Percentiles rank a stretch among this genome's conserved stretches.
phyloP scores from a whole-genome alignment of 2,797 vertebrate genomes.

The Apodemus agrarius region DNA sequence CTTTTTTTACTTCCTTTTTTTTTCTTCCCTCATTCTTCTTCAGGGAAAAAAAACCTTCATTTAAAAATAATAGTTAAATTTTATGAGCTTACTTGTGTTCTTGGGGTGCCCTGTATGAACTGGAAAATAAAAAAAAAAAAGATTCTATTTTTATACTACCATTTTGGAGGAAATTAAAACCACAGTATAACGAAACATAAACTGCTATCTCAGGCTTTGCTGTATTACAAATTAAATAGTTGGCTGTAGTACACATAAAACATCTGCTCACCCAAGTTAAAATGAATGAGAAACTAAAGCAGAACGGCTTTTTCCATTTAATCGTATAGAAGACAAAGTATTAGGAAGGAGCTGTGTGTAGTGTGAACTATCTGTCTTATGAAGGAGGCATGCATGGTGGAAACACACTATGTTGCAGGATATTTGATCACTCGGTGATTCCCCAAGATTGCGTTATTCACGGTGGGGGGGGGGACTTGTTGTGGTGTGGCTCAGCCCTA shows the following conservation, averaged over 20 bases:
- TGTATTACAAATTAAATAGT: slow-evolving; percentile 73
- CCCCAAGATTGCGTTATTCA: not conserved
- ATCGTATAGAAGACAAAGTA: slow-evolving; percentile 55
- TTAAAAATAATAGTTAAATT: slow-evolving; percentile 55
- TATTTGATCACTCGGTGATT: not conserved
- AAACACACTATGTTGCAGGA: not conserved
- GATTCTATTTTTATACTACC: slow-evolving; percentile 61
- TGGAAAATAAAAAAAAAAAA: slow-evolving; percentile 65
- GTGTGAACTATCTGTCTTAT: not conserved
- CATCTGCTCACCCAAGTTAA: slow-evolving; percentile 75
- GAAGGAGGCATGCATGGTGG: not conserved
- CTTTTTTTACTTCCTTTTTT: not conserved
- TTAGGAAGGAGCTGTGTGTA: slow-evolving; percentile 25
- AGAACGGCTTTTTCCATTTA: slow-evolving; percentile 61
- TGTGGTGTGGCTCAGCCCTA: not conserved
- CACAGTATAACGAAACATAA: slow-evolving; percentile 44
- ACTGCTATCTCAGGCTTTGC: slow-evolving; percentile 61
- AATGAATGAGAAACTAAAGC: slow-evolving; percentile 65
- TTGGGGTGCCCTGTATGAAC: slow-evolving; percentile 8
- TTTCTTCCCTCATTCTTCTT: not conserved
- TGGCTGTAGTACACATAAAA: slow-evolving; percentile 46
- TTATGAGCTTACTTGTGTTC: slow-evolving; percentile 53
- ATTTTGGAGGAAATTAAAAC: slow-evolving; percentile 71
- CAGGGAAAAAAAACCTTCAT: not conserved
- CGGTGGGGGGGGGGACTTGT: too few relatives aligned